Evolutionary conservation across 2,888 invertebrate species (phyloP).

Genomic region (Xylota sylvarum): DNA sequence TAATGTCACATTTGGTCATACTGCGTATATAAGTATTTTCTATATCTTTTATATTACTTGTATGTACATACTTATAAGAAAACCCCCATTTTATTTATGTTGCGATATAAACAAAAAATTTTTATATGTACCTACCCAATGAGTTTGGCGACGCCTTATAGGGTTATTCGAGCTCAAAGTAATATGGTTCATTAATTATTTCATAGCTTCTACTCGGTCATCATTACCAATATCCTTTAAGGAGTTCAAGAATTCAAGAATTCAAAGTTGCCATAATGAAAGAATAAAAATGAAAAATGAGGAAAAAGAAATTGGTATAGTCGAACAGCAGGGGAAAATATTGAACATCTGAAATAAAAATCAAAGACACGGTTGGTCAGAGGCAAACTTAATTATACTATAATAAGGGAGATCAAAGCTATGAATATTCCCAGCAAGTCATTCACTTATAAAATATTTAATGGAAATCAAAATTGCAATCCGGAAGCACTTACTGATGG

Average conservation of each 20-base stretch:
- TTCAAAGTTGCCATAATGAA: neutral
- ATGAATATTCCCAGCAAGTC: neutral
- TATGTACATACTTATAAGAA: too few relatives aligned
- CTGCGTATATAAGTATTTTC: neutral
- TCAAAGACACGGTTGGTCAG: too few relatives aligned
- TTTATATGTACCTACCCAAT: neutral
- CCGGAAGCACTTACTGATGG: neutral
- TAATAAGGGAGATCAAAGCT: neutral
- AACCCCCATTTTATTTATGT: neutral
- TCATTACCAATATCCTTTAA: neutral
- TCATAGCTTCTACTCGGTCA: neutral
- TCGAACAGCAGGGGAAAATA: too few relatives aligned
- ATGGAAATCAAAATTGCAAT: neutral
- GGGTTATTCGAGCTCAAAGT: neutral
- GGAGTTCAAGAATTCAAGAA: neutral
- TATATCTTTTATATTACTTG: neutral
- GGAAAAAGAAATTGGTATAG: too few relatives aligned
- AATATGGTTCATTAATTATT: neutral
- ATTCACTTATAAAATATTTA: neutral
- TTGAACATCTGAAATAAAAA: too few relatives aligned
- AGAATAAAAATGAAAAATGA: neutral
- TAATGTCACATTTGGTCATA: constrained; percentile 6
- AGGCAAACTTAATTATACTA: too few relatives aligned
- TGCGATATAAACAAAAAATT: too few relatives aligned
- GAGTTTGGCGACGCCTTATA: neutral